Evolutionary conservation across 2,113 vertebrate genomes (phyloP).

Genomic region (Sitta europaea): DNA sequence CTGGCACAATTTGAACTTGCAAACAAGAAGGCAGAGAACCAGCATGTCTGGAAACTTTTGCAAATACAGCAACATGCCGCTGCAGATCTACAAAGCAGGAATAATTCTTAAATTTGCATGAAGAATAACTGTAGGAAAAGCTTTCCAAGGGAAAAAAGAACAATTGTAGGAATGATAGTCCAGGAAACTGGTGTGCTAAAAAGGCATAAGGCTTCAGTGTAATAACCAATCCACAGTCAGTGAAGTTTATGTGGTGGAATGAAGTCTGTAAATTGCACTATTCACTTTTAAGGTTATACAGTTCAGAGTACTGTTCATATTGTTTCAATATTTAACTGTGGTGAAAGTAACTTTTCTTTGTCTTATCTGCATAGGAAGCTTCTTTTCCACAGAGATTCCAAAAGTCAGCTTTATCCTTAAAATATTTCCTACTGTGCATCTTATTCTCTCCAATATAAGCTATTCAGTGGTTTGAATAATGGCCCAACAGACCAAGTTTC

Average conservation of each 20-base stretch:
- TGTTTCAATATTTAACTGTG: background rate
- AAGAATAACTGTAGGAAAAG: background rate
- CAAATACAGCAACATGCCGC: background rate
- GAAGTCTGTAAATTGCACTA: background rate
- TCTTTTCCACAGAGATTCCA: background rate
- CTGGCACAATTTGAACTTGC: background rate
- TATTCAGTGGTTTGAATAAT: background rate
- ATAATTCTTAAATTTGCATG: background rate
- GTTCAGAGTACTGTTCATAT: background rate
- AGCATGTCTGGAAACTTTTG: background rate
- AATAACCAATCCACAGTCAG: background rate
- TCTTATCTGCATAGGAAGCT: background rate
- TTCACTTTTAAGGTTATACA: background rate
- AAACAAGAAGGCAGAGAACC: background rate
- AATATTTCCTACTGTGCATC: background rate
- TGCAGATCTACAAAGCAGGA: background rate
- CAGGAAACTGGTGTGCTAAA: background rate
- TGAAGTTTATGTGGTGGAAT: background rate
- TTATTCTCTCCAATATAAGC: background rate
- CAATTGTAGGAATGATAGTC: rapidly evolving
- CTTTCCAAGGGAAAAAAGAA: background rate
- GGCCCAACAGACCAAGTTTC: background rate
- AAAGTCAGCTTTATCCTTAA: background rate
- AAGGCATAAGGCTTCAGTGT: background rate
- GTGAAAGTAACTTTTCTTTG: background rate